Evolutionary conservation across 2,888 invertebrate species (phyloP).

Genomic region (Folsomia manolachei): DNA sequence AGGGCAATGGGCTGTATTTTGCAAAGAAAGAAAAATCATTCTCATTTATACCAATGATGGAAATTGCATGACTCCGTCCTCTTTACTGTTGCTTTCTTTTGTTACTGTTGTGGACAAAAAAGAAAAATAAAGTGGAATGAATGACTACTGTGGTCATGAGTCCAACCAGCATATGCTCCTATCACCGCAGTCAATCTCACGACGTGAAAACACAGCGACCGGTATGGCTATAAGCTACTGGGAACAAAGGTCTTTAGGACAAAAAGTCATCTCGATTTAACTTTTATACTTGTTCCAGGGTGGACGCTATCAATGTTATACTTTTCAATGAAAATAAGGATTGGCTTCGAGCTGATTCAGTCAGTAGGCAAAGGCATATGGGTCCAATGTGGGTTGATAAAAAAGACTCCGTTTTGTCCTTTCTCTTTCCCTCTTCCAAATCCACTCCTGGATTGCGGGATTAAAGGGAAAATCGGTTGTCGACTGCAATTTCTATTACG

Average conservation of each 20-base stretch:
- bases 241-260: slow-evolving; percentile 1
- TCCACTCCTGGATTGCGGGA: neutral
- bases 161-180: neutral
- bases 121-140: neutral
- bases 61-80: neutral
- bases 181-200: slow-evolving; percentile 1
- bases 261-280: slow-evolving; percentile 2
- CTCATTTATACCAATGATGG: neutral
- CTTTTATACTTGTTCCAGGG: neutral
- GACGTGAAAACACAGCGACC: neutral
- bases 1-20: too few relatives aligned
- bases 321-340: neutral
- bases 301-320: neutral
- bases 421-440: neutral
- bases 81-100: neutral
- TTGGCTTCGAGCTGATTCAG: neutral
- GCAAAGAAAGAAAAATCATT: neutral
- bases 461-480: neutral
- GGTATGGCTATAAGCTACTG: too few relatives aligned
- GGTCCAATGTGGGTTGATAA: too few relatives aligned
- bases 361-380: too few relatives aligned
- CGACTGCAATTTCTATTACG: neutral
- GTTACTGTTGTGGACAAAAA: neutral
- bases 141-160: neutral
- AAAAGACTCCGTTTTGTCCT: neutral